These are phyloP conservation scores for Sebastolobus altivelis DNA, from an alignment of 2,797 vertebrate genomes.

Conservation along the genomic window DNA sequence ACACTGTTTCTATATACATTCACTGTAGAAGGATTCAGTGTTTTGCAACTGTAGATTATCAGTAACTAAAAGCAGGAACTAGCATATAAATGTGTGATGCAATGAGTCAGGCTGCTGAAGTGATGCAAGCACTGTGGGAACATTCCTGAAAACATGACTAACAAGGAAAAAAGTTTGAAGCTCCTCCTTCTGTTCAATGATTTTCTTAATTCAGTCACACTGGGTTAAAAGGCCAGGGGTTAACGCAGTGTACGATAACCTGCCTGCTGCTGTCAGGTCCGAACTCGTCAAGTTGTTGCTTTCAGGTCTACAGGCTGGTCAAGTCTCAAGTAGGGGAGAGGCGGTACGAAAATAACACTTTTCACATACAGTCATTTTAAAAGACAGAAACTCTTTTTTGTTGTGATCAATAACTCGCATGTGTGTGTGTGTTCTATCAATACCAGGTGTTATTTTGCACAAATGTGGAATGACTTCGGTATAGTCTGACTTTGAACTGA, in stretches of 20 bases:
- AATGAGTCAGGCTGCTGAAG: background rate
- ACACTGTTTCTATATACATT: background rate
- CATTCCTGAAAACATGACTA: conserved; percentile 20
- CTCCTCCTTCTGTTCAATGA: conserved; percentile 11
- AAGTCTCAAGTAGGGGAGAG: too few species aligned
- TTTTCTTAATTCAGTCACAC: conserved; percentile 10
- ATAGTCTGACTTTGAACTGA: too few species aligned
- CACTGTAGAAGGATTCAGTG: background rate
- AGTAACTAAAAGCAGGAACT: background rate
- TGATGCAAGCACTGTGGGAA: conserved; percentile 9
- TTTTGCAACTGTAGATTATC: background rate
- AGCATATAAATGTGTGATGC: background rate
- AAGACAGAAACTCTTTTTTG: too few species aligned
- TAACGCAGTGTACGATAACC: background rate
- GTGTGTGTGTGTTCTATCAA: too few species aligned
- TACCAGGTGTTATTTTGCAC: too few species aligned
- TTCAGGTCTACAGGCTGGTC: background rate
- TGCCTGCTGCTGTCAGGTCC: background rate
- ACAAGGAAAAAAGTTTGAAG: background rate
- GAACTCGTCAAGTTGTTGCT: background rate
- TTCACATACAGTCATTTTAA: too few species aligned
- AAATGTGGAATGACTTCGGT: too few species aligned
- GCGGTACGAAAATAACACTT: too few species aligned
- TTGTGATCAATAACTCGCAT: too few species aligned
- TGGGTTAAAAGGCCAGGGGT: conserved; percentile 5